phyloP scores from a whole-genome alignment of 2,888 invertebrate species.

The Deilephila elpenor region DNA sequence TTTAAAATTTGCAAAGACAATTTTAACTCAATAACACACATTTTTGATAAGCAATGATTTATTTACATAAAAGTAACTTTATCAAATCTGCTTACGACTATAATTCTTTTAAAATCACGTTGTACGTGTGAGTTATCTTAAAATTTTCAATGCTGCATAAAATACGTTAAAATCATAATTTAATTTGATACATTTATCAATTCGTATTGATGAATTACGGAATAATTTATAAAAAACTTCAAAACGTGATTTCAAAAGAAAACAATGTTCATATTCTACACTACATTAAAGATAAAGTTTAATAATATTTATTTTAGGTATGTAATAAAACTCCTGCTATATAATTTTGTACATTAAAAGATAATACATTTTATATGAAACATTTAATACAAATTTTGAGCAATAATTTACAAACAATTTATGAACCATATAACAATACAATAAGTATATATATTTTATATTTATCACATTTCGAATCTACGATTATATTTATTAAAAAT shows the following conservation, averaged over 20 bases:
- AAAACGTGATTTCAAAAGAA: conserved; percentile 3
- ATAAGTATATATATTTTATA: background rate
- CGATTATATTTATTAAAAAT: background rate
- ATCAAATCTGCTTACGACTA: background rate
- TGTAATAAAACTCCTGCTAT: background rate
- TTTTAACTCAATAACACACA: background rate
- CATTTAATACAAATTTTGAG: background rate
- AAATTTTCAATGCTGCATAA: background rate
- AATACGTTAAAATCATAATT: no score
- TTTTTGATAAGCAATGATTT: background rate
- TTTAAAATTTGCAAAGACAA: no score
- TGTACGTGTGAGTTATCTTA: background rate
- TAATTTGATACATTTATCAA: no score
- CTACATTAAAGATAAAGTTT: background rate
- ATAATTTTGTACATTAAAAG: background rate
- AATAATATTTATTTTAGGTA: conserved; percentile 8
- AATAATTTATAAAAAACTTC: background rate
- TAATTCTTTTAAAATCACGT: background rate
- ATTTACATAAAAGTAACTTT: conserved; percentile 16
- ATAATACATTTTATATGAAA: background rate
- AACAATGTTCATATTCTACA: background rate
- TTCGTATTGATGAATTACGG: background rate
- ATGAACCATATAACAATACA: background rate
- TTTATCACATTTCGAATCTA: conserved; percentile 15
- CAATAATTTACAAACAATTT: background rate